Evolutionary conservation across 2,113 vertebrate genomes (phyloP).

Genomic region (Orientallactaga bullata): DNA sequence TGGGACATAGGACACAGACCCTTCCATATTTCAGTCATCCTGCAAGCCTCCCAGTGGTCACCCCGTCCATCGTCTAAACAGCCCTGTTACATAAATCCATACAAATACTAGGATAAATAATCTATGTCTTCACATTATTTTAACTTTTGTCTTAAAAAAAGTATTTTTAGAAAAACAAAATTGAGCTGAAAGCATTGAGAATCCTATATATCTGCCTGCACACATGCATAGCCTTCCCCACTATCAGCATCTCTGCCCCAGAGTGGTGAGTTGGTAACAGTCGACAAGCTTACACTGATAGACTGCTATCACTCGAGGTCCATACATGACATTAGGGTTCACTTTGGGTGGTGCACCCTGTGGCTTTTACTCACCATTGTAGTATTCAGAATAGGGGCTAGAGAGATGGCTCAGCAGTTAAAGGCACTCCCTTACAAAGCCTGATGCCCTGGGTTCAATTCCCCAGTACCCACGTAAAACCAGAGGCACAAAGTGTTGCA

Average conservation of each 20-base stretch:
- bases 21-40: not conserved
- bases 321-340: not conserved
- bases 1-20: not conserved
- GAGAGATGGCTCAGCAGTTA: no score
- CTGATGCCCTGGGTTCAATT: no score
- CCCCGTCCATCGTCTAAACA: not conserved
- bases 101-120: slow-evolving; percentile 36
- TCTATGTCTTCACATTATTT: slow-evolving; percentile 20
- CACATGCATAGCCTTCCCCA: not conserved
- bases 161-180: not conserved
- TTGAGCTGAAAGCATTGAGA: not conserved
- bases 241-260: no score
- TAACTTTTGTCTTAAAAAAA: not conserved
- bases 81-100: not conserved
- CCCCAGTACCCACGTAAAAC: no score
- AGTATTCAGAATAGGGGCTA: not conserved
- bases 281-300: rapidly evolving
- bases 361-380: not conserved
- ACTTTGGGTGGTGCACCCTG: not conserved
- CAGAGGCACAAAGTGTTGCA: no score
- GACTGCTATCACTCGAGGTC: not conserved
- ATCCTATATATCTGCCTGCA: not conserved
- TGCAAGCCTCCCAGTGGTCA: not conserved
- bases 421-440: no score
- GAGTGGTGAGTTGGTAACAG: not conserved